Conservation (phyloP, 2,797 vertebrate genomes). For the Xenops minutus region DNA sequence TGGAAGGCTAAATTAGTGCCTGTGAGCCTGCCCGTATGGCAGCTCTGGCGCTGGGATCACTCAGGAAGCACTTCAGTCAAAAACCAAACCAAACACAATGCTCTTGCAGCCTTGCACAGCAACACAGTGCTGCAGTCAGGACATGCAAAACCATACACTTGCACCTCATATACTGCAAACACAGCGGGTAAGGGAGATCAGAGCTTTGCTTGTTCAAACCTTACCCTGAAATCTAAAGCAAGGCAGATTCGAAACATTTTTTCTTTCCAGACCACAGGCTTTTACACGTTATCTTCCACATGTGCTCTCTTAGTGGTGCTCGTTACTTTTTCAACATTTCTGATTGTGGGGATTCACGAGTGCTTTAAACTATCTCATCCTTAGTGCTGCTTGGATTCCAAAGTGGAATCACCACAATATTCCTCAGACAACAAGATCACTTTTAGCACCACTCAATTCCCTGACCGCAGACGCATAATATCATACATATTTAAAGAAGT, state of each 20-base stretch:
- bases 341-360: background rate
- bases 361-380: background rate
- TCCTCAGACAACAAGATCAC: background rate
- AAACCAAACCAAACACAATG: background rate
- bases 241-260: background rate
- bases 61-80: background rate
- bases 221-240: background rate
- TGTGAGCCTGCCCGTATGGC: background rate
- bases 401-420: background rate
- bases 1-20: background rate
- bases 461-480: background rate
- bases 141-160: accelerated
- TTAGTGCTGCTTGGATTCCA: background rate
- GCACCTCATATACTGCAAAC: background rate
- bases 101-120: background rate
- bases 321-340: background rate
- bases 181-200: background rate
- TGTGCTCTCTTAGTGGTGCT: background rate
- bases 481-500: background rate
- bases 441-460: background rate
- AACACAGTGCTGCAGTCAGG: background rate
- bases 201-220: background rate
- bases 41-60: background rate
- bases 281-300: background rate
- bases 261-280: background rate